A percentile compares a stretch with the other conserved stretches of the same genome.
These are phyloP conservation scores for Myotis planiceps DNA, from an alignment of 2,797 vertebrate genomes.

Conservation along the genomic window DNA sequence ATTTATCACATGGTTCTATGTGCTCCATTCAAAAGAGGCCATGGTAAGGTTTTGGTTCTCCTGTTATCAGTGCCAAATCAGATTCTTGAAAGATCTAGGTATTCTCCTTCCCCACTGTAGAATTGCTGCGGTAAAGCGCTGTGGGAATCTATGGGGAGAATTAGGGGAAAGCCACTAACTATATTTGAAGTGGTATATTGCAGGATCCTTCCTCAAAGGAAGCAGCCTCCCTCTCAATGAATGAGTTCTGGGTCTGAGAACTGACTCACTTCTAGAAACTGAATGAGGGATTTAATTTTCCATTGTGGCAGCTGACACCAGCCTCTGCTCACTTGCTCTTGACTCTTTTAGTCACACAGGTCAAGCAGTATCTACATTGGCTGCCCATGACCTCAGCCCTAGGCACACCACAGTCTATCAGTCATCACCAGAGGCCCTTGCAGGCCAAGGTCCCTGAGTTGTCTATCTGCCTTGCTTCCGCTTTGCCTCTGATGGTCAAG, in stretches of 20 bases:
- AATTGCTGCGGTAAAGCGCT: neutral
- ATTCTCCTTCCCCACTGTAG: neutral
- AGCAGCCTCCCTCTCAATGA: neutral
- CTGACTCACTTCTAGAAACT: neutral
- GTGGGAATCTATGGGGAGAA: neutral
- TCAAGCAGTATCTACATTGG: accelerated
- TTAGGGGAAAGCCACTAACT: neutral
- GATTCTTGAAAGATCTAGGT: neutral
- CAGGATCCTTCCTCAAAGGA: neutral
- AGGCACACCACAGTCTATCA: neutral
- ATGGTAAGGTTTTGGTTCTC: neutral
- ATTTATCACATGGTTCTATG: neutral
- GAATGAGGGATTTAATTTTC: neutral
- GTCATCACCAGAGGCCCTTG: too few species aligned
- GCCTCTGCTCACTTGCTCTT: neutral
- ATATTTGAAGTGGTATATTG: too few species aligned
- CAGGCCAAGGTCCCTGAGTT: neutral
- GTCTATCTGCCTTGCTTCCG: neutral
- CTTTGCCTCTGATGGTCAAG: neutral
- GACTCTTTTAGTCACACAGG: neutral
- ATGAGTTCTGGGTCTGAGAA: neutral
- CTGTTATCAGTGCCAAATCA: neutral
- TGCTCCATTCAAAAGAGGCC: neutral
- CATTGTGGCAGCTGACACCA: neutral
- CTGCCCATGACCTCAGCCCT: neutral